A percentile compares a stretch with the other conserved stretches of the same genome.
These are phyloP conservation scores for Serrognathus titanus DNA, from an alignment of 2,888 invertebrate species.

Conservation along the genomic window DNA sequence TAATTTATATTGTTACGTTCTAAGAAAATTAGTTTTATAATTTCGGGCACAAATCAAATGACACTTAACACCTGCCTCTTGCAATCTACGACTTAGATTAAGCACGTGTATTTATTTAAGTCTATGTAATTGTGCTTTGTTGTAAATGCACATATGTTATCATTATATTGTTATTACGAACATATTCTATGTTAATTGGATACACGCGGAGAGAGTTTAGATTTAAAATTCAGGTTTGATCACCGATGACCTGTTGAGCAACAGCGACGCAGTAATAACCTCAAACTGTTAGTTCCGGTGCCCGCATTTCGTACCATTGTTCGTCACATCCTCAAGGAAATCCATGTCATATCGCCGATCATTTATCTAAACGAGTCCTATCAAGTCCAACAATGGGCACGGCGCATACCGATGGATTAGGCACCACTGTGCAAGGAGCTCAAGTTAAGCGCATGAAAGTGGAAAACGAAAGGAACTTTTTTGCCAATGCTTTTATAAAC, in stretches of 20 bases:
- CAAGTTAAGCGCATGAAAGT: too few species aligned
- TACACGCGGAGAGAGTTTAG: conserved; percentile 10
- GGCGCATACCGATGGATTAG: too few species aligned
- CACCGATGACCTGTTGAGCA: conserved; percentile 19
- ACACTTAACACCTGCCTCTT: too few species aligned
- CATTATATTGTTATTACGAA: not conserved
- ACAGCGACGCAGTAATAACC: conserved; percentile 14
- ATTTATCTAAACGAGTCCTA: not conserved
- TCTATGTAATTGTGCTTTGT: not conserved
- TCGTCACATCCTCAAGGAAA: conserved; percentile 22
- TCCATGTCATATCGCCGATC: conserved; percentile 14
- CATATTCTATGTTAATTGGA: conserved; percentile 2
- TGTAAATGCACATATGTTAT: not conserved
- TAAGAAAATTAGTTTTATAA: too few species aligned
- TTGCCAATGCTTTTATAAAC: too few species aligned
- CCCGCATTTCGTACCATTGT: conserved; percentile 22
- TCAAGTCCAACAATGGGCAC: too few species aligned
- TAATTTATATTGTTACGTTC: too few species aligned
- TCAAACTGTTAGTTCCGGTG: conserved; percentile 24
- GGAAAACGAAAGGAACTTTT: too few species aligned
- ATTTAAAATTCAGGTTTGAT: conserved; percentile 14
- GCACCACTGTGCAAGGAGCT: too few species aligned
- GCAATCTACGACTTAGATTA: too few species aligned
- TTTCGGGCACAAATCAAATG: too few species aligned
- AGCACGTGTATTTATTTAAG: too few species aligned